phyloP scores from a whole-genome alignment of 2,113 vertebrate genomes.

The Calidris pygmaea region DNA sequence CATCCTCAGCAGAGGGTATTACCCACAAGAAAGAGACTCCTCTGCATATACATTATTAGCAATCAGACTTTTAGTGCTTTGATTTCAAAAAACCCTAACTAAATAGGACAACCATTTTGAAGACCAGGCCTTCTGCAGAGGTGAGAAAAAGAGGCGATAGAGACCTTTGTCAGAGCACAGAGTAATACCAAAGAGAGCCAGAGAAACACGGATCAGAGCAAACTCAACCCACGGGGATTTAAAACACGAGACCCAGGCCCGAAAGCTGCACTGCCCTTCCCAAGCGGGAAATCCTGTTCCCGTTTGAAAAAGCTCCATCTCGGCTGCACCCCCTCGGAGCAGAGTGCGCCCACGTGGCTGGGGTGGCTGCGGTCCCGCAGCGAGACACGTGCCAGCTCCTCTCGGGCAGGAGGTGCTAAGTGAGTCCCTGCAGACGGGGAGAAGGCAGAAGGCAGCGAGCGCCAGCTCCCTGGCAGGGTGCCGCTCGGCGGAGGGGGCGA shows the following conservation, averaged over 20 bases:
- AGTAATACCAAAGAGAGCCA: neutral
- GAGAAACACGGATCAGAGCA: neutral
- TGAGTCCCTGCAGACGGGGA: conserved; percentile 10
- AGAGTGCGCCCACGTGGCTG: neutral
- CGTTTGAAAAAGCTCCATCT: neutral
- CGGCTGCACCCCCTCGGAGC: neutral
- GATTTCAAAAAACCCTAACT: neutral
- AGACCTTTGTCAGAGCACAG: neutral
- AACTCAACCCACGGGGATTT: neutral
- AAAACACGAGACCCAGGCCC: neutral
- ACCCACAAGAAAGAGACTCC: neutral
- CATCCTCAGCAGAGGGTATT: neutral
- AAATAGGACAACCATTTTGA: neutral
- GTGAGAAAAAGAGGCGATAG: neutral
- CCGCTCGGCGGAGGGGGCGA: neutral
- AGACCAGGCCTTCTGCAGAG: neutral
- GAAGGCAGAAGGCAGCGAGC: neutral
- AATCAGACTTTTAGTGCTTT: neutral
- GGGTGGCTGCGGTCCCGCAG: neutral
- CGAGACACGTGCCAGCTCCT: neutral
- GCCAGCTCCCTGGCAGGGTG: conserved; percentile 33
- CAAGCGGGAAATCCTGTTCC: neutral
- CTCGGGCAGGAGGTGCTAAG: conserved; percentile 2
- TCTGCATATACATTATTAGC: neutral
- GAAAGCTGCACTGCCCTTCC: neutral